Percentiles rank a stretch among this genome's conserved stretches.
Conservation (phyloP, 2,113 vertebrate genomes). For the Tichodroma muraria region DNA sequence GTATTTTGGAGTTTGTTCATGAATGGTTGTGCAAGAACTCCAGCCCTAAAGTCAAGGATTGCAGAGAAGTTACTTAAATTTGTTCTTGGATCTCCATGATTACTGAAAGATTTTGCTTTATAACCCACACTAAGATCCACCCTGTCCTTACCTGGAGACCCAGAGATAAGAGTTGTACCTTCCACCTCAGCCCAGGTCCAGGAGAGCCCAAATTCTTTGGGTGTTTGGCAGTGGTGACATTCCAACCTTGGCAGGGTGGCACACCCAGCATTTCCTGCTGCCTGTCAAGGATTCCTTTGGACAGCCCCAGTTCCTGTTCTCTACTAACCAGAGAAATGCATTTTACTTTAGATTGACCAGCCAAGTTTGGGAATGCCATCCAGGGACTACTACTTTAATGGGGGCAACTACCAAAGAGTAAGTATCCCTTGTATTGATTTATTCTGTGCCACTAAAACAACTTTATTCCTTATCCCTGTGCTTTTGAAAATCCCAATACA, state of each 20-base stretch:
- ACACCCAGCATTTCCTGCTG: neutral
- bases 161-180: neutral
- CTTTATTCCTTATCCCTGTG: neutral
- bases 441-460: neutral
- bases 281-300: neutral
- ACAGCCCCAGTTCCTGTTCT: neutral
- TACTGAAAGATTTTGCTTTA: neutral
- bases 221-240: neutral
- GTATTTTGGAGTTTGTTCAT: neutral
- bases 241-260: neutral
- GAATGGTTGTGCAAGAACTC: neutral
- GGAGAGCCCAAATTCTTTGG: neutral
- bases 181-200: neutral
- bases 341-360: slow-evolving; percentile 86
- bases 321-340: neutral
- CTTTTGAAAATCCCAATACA: neutral
- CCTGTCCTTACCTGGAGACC: neutral
- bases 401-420: slow-evolving; percentile 82
- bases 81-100: neutral
- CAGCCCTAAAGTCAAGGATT: neutral
- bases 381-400: slow-evolving; percentile 90
- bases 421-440: neutral
- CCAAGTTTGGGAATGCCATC: slow-evolving; percentile 93
- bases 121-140: neutral
- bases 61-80: neutral